Evolutionary conservation across 2,797 vertebrate genomes (phyloP).

Genomic region (Epinephelus coioides): DNA sequence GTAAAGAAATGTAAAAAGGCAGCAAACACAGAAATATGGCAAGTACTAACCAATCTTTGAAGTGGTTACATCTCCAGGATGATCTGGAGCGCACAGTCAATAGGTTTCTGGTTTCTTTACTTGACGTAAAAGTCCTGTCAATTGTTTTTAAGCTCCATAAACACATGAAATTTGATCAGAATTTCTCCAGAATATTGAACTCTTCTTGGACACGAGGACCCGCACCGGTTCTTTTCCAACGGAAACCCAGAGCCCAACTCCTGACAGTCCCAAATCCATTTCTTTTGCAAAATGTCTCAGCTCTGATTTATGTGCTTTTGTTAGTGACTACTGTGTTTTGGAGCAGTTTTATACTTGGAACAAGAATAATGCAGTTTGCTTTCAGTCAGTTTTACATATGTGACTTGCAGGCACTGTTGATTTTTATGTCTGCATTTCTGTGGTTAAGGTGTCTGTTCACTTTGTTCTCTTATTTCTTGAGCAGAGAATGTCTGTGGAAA

Average conservation of each 20-base stretch:
- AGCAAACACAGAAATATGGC: too few relatives aligned
- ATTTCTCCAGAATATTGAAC: too few relatives aligned
- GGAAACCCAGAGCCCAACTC: not conserved
- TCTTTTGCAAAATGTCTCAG: not conserved
- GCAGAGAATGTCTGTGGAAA: not conserved
- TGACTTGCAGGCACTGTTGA: not conserved
- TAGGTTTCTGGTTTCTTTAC: too few relatives aligned
- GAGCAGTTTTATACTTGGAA: not conserved
- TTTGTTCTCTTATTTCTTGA: conserved; percentile 5
- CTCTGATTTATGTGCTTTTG: conserved; percentile 19
- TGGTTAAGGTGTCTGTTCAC: conserved; percentile 1
- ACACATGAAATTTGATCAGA: too few relatives aligned
- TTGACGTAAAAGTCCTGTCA: too few relatives aligned
- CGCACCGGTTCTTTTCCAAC: too few relatives aligned
- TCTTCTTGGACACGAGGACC: too few relatives aligned
- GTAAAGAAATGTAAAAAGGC: too few relatives aligned
- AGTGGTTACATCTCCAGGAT: too few relatives aligned
- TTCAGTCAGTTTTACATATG: not conserved
- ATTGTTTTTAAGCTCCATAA: too few relatives aligned
- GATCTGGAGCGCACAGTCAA: too few relatives aligned
- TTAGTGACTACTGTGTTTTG: conserved; percentile 2
- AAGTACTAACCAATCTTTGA: too few relatives aligned
- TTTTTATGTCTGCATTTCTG: conserved; percentile 26
- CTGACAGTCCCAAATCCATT: not conserved
- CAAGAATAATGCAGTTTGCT: conserved; percentile 19